These are phyloP conservation scores for Puma concolor DNA, from an alignment of 2,113 vertebrate species.

Conservation along the genomic window DNA sequence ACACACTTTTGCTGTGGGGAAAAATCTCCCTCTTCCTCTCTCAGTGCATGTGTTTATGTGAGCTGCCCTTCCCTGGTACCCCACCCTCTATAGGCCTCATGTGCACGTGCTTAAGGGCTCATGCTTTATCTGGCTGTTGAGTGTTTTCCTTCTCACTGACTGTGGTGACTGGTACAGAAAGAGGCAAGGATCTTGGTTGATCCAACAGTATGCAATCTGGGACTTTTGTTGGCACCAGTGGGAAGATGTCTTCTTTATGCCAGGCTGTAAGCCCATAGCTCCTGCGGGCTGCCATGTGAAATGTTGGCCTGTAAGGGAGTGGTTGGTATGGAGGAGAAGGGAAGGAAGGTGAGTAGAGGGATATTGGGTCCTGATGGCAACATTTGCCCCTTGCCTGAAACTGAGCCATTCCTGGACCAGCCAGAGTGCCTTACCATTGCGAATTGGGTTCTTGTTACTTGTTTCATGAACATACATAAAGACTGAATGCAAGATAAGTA, in stretches of 20 bases:
- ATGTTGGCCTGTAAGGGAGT: background rate
- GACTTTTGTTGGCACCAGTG: background rate
- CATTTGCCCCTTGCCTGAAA: background rate
- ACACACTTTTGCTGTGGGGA: background rate
- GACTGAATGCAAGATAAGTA: background rate
- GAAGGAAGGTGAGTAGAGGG: background rate
- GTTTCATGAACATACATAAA: background rate
- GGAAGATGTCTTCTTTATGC: background rate
- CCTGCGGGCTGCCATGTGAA: too few relatives aligned
- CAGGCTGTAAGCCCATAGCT: too few relatives aligned
- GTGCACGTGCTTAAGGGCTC: background rate
- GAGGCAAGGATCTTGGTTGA: background rate
- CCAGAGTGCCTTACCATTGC: background rate
- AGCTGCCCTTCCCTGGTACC: background rate
- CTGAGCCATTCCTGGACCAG: background rate
- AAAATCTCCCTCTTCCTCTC: background rate
- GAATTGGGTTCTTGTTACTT: background rate
- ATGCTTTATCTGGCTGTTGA: background rate
- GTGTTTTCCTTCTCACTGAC: background rate
- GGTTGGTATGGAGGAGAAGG: background rate
- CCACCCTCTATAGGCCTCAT: background rate
- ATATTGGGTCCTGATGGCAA: background rate
- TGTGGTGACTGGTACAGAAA: background rate
- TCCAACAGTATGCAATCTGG: too few relatives aligned
- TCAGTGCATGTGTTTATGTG: background rate